Evolutionary conservation across 2,113 vertebrate genomes (phyloP), one percentile per base, ranked within the genome.

Genomic region (Brienomyrus brachyistius): DNA sequence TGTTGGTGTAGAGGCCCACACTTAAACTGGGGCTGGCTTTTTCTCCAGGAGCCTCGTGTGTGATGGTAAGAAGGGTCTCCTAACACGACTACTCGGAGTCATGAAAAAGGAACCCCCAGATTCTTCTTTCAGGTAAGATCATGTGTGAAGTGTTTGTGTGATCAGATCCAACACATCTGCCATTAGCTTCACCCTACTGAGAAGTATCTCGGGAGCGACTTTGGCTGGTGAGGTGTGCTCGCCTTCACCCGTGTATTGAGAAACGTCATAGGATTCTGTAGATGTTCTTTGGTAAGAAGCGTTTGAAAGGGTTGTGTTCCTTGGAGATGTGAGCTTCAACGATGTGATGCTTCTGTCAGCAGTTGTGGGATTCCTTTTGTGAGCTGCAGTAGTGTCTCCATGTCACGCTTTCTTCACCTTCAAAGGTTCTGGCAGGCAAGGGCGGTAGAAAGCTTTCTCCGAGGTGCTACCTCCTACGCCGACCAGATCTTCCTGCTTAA

Each of bases 401-500:
- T 5, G 23, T 86, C 8, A 27, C 5, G 45, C 2, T 48, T 27
- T 86, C n/a, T 85, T 45, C 47, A 66, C 21, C 7, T 82, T 23
- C 87, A 3, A 91, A 99, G 98, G 93, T 99, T 99, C 95, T 99
- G 98, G 98, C 98, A 99, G 93, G 98, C 98, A 0, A 97, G 98
- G 90, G 98, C 98, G 1, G 98, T 99, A 91, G 98, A 99, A 94
- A 99, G 98, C 94, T 99, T 99, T 90, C 96, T 99, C 85, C 95
- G 98, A 93, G 98, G 98, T 93, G 97, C 98, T 93, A 99, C 98
- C 47, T 99, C 98, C 86, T 99, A 99, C 91, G 98, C 98, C 91
- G 98, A 99, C 93, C 98, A 99, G 95, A 98, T 99, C 96, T 99
- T 99, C 93, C 96, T 99, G 92, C 94, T 99, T 80, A 99, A 99